Percentiles rank a stretch among this genome's conserved stretches.
phyloP scores from a whole-genome alignment of 2,113 vertebrate species.

The Crotophaga sulcirostris region DNA sequence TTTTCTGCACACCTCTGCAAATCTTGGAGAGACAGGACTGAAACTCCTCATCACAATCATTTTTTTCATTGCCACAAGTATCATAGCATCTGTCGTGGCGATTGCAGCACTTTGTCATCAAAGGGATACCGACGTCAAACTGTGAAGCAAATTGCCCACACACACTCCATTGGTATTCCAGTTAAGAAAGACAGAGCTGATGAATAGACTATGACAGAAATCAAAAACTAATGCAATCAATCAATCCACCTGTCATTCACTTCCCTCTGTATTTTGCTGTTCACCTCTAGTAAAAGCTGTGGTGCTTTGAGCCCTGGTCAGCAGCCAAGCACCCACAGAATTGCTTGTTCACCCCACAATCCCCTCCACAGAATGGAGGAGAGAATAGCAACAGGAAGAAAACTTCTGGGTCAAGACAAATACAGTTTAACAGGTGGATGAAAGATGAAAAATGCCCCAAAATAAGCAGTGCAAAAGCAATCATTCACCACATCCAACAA shows the following conservation, averaged over 20 bases:
- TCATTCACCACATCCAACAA: not conserved
- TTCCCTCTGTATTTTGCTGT: not conserved
- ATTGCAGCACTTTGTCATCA: conserved; percentile 97
- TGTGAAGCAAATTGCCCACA: conserved; percentile 44
- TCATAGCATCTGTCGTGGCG: conserved; percentile 95
- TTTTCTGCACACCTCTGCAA: conserved; percentile 90
- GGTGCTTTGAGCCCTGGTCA: not conserved
- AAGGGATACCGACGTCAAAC: conserved; percentile 96
- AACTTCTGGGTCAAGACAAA: not conserved
- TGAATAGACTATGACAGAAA: not conserved
- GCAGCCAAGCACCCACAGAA: not conserved
- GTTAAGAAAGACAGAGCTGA: not conserved
- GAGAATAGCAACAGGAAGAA: not conserved
- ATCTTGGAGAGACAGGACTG: conserved; percentile 92
- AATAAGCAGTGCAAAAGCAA: not conserved
- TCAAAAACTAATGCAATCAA: not conserved
- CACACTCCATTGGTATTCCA: not conserved
- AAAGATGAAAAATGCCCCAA: not conserved
- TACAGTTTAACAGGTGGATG: not conserved
- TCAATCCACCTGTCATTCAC: not conserved
- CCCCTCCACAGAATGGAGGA: not conserved
- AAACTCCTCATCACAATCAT: conserved; percentile 91
- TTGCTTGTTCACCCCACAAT: not conserved
- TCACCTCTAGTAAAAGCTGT: not conserved
- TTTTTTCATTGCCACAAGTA: conserved; percentile 88